Evolutionary conservation across 2,797 vertebrate genomes (phyloP), one percentile per base, ranked within the genome.

Genomic region (Tauraco hartlaubi): DNA sequence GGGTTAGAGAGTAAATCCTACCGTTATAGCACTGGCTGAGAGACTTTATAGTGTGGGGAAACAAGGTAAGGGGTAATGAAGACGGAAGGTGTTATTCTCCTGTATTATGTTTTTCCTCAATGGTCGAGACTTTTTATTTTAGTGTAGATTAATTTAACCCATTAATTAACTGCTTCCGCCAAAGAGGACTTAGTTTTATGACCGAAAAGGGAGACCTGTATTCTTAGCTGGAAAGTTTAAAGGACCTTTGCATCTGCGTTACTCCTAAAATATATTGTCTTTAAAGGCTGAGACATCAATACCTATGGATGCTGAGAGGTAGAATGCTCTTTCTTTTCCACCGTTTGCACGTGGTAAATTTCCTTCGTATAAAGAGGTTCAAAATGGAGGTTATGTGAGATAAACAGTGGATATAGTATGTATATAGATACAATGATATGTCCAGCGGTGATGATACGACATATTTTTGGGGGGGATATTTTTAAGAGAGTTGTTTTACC

Each of bases 1-100:
- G 61, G 55, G 81, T 94, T 90, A 90, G 86, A 86, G 51, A 62
- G 39, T 68, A 90, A 96, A 90, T 94, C 61, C 43, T 88, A 39
- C 31, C 49, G 94, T 52, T 85, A 0, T 46, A 77, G 49, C 22
- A 46, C 56, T 77, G 52, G 67, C 48, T 89, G 85, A 80, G 68
- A 85, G 73, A 33, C 54, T 88, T 96, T 79, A 64, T 71, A 37
- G 48, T n/a, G 35, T 66, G 28, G 64, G 12, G 51, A 87, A 91
- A 75, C n/a, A 82, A 91, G 86, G 79, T 89, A 87, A 94, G 26
- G 1, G 0, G 7, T 79, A 88, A 75, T 54, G 67, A 91, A 81
- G 78, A 69, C 39, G 15, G 44, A 31, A 92, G 58, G 17, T 29
- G 41, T 48, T 77, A 51, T 59, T 91, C n/a, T 93, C 12, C 12